These are phyloP conservation scores for Thamnaconus septentrionalis DNA, from an alignment of 2,113 vertebrate genomes.

Conservation along the genomic window DNA sequence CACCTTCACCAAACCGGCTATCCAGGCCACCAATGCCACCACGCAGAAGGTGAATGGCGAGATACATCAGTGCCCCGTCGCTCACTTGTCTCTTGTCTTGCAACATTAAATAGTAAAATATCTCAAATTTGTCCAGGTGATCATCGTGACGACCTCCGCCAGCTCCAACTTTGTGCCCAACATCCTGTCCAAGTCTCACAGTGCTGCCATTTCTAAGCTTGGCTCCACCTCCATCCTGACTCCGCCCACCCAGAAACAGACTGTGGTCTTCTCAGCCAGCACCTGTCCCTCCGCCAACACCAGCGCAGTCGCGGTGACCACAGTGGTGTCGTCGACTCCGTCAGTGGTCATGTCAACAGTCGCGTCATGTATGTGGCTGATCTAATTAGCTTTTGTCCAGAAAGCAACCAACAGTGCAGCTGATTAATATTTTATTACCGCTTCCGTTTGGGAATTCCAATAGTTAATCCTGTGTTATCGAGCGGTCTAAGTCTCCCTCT, in stretches of 20 bases:
- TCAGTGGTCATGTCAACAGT: conserved; percentile 95
- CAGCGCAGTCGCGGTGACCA: conserved; percentile 86
- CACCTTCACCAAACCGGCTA: conserved; percentile 97
- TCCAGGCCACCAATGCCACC: conserved; percentile 92
- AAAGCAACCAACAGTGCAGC: background rate
- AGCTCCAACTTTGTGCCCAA: conserved; percentile 97
- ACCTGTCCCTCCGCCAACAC: conserved; percentile 74
- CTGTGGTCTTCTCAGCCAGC: conserved; percentile 88
- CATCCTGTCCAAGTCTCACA: conserved; percentile 98
- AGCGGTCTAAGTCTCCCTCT: background rate
- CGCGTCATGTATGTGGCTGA: conserved; percentile 80
- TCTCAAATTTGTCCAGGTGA: conserved; percentile 82
- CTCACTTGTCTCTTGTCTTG: accelerated
- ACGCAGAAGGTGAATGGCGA: conserved; percentile 85
- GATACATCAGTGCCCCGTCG: too few relatives aligned
- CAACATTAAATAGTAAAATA: background rate
- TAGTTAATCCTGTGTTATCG: too few relatives aligned
- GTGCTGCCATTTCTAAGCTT: conserved; percentile 72
- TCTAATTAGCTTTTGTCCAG: too few relatives aligned
- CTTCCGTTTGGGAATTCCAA: too few relatives aligned
- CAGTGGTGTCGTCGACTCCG: conserved; percentile 88
- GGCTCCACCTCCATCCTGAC: conserved; percentile 82
- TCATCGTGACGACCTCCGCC: conserved; percentile 97
- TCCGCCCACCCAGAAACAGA: conserved; percentile 88
- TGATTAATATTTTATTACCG: too few relatives aligned